A percentile compares a stretch with the other conserved stretches of the same genome.
These are phyloP conservation scores for Xiphophorus couchianus DNA, from an alignment of 2,113 vertebrate species.

Conservation along the genomic window DNA sequence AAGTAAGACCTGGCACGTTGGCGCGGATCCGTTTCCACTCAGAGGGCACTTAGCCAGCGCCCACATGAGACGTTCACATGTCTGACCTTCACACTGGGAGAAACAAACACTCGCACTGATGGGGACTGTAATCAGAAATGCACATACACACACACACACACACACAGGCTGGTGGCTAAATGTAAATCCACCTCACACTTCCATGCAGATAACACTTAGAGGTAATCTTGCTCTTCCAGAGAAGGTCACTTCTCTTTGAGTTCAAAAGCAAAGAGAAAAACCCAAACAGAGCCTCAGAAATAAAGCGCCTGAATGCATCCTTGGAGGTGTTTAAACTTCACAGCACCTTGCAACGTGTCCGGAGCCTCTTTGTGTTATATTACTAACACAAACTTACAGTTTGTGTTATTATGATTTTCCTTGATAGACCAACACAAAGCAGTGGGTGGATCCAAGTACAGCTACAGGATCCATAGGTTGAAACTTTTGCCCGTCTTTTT, in stretches of 20 bases:
- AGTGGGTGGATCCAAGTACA: too few relatives aligned
- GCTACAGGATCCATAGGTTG: too few relatives aligned
- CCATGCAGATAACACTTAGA: constrained; percentile 59
- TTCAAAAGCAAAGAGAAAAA: constrained; percentile 21
- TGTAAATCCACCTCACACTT: constrained; percentile 65
- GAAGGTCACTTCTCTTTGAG: constrained; percentile 62
- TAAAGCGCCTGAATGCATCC: neutral
- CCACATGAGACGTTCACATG: constrained; percentile 65
- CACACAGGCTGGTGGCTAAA: constrained; percentile 21
- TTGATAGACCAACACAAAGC: too few relatives aligned
- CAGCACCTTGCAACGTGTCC: neutral
- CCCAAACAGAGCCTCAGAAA: constrained; percentile 9
- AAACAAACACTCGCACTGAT: constrained; percentile 20
- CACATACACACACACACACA: neutral
- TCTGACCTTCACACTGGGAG: constrained; percentile 72
- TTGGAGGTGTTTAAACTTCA: constrained; percentile 8
- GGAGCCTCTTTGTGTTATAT: neutral
- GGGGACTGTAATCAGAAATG: constrained; percentile 10
- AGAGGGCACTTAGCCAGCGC: constrained; percentile 65
- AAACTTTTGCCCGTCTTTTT: too few relatives aligned
- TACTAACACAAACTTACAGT: neutral
- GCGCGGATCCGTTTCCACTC: constrained; percentile 68
- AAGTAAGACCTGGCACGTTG: constrained; percentile 81
- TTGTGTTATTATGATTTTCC: too few relatives aligned
- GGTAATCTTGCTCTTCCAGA: constrained; percentile 58